Evolutionary conservation across 2,797 vertebrate genomes (phyloP).

Genomic region (Dendrocincla tyrannina): DNA sequence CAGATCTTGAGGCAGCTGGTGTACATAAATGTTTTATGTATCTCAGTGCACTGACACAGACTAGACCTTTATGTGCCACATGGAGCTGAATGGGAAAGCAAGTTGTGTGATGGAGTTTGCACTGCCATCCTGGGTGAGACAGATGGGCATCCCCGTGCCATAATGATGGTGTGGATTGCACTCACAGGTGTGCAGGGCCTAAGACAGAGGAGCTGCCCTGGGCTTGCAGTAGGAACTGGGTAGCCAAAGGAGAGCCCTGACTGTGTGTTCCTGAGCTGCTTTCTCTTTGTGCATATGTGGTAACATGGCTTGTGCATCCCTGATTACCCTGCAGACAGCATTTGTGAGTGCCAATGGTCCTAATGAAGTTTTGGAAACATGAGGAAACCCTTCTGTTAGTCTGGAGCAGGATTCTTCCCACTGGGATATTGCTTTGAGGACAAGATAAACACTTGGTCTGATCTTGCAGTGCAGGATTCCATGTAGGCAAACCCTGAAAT

Average conservation of each 20-base stretch:
- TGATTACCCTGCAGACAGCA: not conserved
- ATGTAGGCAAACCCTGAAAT: not conserved
- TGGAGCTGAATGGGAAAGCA: not conserved
- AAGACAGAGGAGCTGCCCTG: not conserved
- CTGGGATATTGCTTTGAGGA: not conserved
- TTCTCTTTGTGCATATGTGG: not conserved
- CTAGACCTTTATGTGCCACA: not conserved
- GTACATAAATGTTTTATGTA: slow-evolving; percentile 10
- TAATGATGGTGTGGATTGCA: not conserved
- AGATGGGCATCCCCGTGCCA: not conserved
- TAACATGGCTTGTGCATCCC: rapidly evolving
- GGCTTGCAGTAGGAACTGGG: not conserved
- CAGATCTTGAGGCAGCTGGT: slow-evolving; percentile 18
- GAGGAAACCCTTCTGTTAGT: not conserved
- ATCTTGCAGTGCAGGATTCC: not conserved
- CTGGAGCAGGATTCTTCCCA: not conserved
- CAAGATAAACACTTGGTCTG: not conserved
- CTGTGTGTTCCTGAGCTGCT: not conserved
- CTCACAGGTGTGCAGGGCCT: not conserved
- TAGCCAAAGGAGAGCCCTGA: not conserved
- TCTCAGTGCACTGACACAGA: not conserved
- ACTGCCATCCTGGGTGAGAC: not conserved
- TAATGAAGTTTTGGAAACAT: not conserved
- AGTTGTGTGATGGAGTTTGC: not conserved
- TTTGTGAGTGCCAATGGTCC: not conserved